phyloP scores from a whole-genome alignment of 1,140 invertebrate genomes.

The Hermetia illucens region DNA sequence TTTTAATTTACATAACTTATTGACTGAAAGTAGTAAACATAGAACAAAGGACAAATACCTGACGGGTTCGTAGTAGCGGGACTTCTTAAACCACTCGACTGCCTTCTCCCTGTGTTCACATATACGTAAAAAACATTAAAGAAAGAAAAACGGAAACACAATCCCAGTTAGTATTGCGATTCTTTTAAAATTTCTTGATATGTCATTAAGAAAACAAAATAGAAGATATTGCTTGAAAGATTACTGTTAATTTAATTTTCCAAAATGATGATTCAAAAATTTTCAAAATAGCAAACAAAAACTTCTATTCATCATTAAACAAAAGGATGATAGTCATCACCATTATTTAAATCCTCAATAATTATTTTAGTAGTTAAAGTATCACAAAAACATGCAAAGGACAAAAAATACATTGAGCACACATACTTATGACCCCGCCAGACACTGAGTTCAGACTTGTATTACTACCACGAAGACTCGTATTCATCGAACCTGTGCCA shows the following conservation, averaged over 20 bases:
- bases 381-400: background rate
- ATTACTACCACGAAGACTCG: constrained; percentile 9
- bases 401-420: constrained; percentile 7
- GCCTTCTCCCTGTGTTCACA: constrained; percentile 2
- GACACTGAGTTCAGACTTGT: constrained; percentile 8
- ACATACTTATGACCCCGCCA: constrained; percentile 9
- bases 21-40: background rate
- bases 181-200: background rate
- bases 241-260: background rate
- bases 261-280: background rate
- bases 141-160: background rate
- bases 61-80: constrained; percentile 5
- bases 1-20: too few relatives aligned
- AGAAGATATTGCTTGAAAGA: background rate
- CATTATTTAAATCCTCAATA: too few relatives aligned
- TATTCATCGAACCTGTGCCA: constrained; percentile 7
- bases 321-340: too few relatives aligned
- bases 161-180: background rate
- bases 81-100: constrained; percentile 6
- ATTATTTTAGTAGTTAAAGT: too few relatives aligned
- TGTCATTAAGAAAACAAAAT: background rate
- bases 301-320: too few relatives aligned
- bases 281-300: too few relatives aligned
- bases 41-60: constrained; percentile 5
- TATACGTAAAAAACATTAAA: constrained; percentile 14